Percentiles rank a stretch among this genome's conserved stretches.
phyloP scores from a whole-genome alignment of 2,888 invertebrate genomes.

The Leptopilina syphax region DNA sequence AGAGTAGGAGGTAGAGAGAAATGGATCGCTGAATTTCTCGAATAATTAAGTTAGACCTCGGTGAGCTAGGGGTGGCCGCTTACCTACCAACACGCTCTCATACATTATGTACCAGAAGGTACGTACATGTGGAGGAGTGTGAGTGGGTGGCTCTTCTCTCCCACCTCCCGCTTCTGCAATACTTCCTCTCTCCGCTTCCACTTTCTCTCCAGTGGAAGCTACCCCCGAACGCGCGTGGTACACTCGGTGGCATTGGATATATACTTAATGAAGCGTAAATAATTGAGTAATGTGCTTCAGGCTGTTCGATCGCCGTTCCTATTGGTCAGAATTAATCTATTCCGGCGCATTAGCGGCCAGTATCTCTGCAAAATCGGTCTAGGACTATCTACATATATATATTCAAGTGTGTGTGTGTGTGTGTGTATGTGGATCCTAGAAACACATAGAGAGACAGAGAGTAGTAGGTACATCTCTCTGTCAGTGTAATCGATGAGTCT shows the following conservation, averaged over 20 bases:
- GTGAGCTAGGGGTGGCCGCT: conserved; percentile 71
- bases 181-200: conserved; percentile 55
- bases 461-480: conserved; percentile 56
- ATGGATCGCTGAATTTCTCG: conserved; percentile 67
- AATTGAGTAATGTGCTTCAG: conserved; percentile 77
- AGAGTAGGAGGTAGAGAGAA: conserved; percentile 11
- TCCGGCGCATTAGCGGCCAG: conserved; percentile 75
- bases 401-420: conserved; percentile 39
- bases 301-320: conserved; percentile 75
- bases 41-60: conserved; percentile 76
- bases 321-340: conserved; percentile 77
- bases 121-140: conserved; percentile 55
- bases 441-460: conserved; percentile 10
- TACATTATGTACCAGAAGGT: conserved; percentile 74
- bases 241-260: conserved; percentile 76
- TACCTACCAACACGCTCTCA: conserved; percentile 74
- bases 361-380: conserved; percentile 70
- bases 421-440: conserved; percentile 48
- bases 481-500: conserved; percentile 54
- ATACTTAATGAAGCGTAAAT: conserved; percentile 77
- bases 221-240: conserved; percentile 61
- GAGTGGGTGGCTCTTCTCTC: conserved; percentile 29
- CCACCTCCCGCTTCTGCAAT: conserved; percentile 67
- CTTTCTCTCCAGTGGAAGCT: conserved; percentile 38
- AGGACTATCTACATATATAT: conserved; percentile 55